Percentiles rank a stretch among this genome's conserved stretches.
phyloP scores from a whole-genome alignment of 1,140 invertebrate genomes.

The Drosophila hydei region DNA sequence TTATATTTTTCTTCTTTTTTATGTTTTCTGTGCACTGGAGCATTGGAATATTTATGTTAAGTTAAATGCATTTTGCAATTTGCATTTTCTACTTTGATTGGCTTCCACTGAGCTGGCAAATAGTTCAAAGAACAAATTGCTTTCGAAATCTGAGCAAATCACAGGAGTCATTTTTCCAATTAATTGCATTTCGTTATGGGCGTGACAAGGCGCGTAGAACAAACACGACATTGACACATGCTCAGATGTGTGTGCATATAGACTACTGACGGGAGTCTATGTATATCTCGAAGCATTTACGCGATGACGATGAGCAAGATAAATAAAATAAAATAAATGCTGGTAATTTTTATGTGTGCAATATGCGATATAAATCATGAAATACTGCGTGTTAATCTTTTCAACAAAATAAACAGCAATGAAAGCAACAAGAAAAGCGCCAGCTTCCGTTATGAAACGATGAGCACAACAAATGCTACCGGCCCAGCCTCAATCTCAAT shows the following conservation, averaged over 20 bases:
- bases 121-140: slow-evolving; percentile 20
- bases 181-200: slow-evolving; percentile 34
- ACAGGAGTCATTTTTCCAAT: slow-evolving; percentile 36
- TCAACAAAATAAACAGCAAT: slow-evolving; percentile 62
- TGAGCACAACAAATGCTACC: slow-evolving; percentile 18
- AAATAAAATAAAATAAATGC: slow-evolving; percentile 61
- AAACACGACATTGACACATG: slow-evolving; percentile 52
- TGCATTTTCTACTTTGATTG: neutral
- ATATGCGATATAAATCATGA: slow-evolving; percentile 70
- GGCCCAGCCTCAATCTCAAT: slow-evolving; percentile 13
- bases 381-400: slow-evolving; percentile 67
- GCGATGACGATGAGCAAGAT: slow-evolving; percentile 41
- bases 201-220: slow-evolving; percentile 34
- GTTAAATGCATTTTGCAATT: slow-evolving; percentile 32
- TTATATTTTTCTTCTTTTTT: slow-evolving; percentile 31
- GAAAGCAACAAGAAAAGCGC: slow-evolving; percentile 8
- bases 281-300: slow-evolving; percentile 18
- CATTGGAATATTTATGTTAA: neutral
- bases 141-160: slow-evolving; percentile 38
- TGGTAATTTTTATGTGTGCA: slow-evolving; percentile 71
- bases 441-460: slow-evolving; percentile 64
- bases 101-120: neutral
- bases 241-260: slow-evolving; percentile 5
- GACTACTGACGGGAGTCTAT: slow-evolving; percentile 12
- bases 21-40: slow-evolving; percentile 40